These are phyloP conservation scores for Lepidurus apus DNA, from an alignment of 1,140 invertebrate genomes.

Conservation along the genomic window DNA sequence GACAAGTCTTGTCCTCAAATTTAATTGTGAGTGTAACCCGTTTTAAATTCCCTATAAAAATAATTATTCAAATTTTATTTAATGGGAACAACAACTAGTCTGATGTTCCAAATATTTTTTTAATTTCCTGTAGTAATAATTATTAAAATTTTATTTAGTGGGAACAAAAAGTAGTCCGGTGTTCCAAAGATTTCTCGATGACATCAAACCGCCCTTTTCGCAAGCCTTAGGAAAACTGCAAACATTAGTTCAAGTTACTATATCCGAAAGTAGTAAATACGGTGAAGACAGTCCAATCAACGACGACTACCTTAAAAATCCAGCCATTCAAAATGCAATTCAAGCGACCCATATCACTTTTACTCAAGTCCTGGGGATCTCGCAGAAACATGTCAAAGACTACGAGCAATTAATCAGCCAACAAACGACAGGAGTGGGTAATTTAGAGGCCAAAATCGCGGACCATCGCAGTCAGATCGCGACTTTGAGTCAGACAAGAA, in stretches of 20 bases:
- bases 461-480: background rate
- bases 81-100: no score
- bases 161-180: background rate
- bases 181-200: constrained; percentile 20
- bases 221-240: background rate
- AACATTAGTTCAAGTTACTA: background rate
- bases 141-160: background rate
- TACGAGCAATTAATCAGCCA: constrained; percentile 7
- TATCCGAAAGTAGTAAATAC: background rate
- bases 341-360: background rate
- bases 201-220: constrained; percentile 18
- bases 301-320: background rate
- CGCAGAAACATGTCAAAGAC: background rate
- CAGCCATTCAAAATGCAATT: constrained; percentile 23
- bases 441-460: background rate
- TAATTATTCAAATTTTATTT: no score
- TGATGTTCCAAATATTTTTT: no score
- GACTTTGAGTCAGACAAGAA: background rate
- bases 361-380: background rate
- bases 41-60: no score
- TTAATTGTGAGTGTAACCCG: no score
- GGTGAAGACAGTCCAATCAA: background rate
- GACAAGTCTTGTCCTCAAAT: no score
- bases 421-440: background rate
- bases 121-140: no score